phyloP scores from a whole-genome alignment of 1,140 invertebrate genomes.

The Condylostylus longicornis region DNA sequence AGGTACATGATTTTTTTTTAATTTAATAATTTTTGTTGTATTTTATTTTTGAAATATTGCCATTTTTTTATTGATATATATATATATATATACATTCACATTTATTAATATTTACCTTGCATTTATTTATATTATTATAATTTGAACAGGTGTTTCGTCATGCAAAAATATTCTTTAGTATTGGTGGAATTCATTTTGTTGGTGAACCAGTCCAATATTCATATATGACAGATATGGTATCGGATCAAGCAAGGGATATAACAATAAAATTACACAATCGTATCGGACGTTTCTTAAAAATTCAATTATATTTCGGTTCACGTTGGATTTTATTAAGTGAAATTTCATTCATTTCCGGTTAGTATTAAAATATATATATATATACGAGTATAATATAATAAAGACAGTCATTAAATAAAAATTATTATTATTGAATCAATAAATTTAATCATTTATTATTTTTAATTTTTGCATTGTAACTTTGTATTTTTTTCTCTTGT shows the following conservation, averaged over 20 bases:
- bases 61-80: too few species aligned
- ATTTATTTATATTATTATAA: neutral
- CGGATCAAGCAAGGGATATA: conserved; percentile 70
- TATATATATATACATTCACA: too few species aligned
- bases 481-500: conserved; percentile 4
- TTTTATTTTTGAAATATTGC: too few species aligned
- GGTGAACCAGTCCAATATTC: conserved; percentile 39
- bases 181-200: conserved; percentile 55
- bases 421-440: conserved; percentile 2
- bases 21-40: too few species aligned
- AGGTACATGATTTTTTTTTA: too few species aligned
- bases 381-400: conserved; percentile 4
- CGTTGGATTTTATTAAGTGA: conserved; percentile 83
- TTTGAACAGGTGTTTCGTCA: conserved; percentile 45
- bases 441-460: neutral
- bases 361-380: conserved; percentile 18
- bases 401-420: conserved; percentile 14
- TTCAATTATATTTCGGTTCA: conserved; percentile 70
- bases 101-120: neutral
- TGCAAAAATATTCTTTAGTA: conserved; percentile 57
- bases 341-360: conserved; percentile 64
- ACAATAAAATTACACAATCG: conserved; percentile 65
- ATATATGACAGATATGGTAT: conserved; percentile 61
- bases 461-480: neutral
- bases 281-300: conserved; percentile 57